Conservation (phyloP, 2,113 vertebrate species). For the Eudyptes chrysolophus region DNA sequence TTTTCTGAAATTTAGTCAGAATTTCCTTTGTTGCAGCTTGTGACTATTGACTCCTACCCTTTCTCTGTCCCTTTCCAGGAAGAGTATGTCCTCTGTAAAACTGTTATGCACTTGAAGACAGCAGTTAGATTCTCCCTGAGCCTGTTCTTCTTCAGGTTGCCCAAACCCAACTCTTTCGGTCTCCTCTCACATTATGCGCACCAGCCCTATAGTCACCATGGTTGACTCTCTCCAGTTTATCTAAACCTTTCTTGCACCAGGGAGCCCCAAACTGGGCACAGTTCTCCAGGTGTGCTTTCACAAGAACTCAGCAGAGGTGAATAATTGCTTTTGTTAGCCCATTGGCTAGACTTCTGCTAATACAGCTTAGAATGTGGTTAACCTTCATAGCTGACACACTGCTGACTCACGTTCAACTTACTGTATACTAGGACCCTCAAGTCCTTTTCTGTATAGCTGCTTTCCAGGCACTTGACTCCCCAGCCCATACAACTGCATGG, state of each 20-base stretch:
- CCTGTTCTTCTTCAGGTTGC: not conserved
- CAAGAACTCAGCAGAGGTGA: not conserved
- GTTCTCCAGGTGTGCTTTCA: not conserved
- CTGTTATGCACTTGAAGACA: not conserved
- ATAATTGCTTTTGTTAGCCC: not conserved
- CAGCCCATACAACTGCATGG: not conserved
- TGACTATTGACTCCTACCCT: not conserved
- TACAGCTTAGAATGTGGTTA: not conserved
- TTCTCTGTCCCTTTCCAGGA: not conserved
- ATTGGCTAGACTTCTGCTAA: not conserved
- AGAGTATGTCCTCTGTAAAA: not conserved
- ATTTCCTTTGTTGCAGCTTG: not conserved
- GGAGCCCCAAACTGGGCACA: not conserved
- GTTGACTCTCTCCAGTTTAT: not conserved
- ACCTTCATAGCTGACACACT: not conserved
- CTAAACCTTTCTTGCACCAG: not conserved
- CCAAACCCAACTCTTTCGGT: not conserved
- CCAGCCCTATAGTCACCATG: not conserved
- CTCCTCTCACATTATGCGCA: rapidly evolving
- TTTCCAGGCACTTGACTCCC: not conserved
- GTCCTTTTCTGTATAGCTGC: not conserved
- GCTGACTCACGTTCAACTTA: not conserved
- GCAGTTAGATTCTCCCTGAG: not conserved
- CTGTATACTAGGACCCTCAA: too few relatives aligned
- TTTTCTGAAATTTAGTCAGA: not conserved